A percentile compares a stretch with the other conserved stretches of the same genome.
phyloP scores from a whole-genome alignment of 2,888 invertebrate genomes.

The Fragum whitleyi region DNA sequence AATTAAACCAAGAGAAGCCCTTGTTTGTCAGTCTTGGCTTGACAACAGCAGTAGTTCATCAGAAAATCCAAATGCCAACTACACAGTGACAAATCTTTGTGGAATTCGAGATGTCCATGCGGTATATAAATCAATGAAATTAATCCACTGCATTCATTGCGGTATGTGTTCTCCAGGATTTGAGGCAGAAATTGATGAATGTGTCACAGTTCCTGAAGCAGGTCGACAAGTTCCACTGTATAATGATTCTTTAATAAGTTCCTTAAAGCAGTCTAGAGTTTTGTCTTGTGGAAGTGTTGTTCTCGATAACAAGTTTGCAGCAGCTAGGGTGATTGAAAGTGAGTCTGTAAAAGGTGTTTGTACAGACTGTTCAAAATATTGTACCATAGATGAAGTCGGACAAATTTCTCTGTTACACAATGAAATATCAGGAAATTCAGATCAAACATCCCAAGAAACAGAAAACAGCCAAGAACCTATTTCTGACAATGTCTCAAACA shows the following conservation, averaged over 20 bases:
- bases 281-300: neutral
- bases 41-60: neutral
- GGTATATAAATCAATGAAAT: neutral
- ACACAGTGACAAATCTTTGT: neutral
- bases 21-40: constrained; percentile 2
- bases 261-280: neutral
- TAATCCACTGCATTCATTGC: neutral
- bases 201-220: neutral
- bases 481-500: no score
- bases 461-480: neutral
- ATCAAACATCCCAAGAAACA: neutral
- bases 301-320: neutral
- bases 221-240: neutral
- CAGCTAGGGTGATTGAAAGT: neutral
- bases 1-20: neutral
- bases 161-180: neutral
- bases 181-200: constrained; percentile 1
- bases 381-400: neutral
- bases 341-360: neutral
- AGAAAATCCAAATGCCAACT: neutral
- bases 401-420: neutral
- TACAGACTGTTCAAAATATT: constrained; percentile 5
- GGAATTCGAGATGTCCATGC: neutral
- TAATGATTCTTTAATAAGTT: neutral
- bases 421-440: neutral